A percentile compares a stretch with the other conserved stretches of the same genome.
Evolutionary conservation across 2,113 vertebrate species (phyloP).

Genomic region (Paramormyrops kingsleyae): DNA sequence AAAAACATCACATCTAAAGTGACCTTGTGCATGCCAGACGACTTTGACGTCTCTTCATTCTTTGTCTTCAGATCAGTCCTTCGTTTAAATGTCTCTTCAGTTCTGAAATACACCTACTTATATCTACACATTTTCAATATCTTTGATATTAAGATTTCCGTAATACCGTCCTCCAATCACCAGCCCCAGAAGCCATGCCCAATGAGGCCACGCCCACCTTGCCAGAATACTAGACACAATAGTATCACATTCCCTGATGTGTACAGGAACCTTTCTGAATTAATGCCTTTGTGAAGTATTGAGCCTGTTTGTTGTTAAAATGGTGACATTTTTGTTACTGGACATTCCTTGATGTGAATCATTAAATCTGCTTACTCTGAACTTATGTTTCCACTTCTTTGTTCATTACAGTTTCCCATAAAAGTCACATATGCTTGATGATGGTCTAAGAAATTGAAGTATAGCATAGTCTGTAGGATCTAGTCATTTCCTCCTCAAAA

Average conservation of each 20-base stretch:
- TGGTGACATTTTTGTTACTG: neutral
- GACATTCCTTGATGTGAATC: neutral
- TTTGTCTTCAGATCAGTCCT: neutral
- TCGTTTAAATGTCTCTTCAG: neutral
- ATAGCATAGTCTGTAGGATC: neutral
- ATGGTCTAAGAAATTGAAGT: neutral
- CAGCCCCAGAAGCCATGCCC: neutral
- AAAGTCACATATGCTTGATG: neutral
- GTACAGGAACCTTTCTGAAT: neutral
- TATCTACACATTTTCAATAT: neutral
- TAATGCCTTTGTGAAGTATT: neutral
- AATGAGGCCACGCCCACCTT: neutral
- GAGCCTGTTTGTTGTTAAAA: neutral
- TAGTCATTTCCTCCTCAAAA: neutral
- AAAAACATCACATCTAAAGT: neutral
- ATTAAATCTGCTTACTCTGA: neutral
- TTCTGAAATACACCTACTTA: neutral
- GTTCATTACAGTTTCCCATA: neutral
- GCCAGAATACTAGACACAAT: neutral
- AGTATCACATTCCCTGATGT: neutral
- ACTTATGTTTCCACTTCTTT: neutral
- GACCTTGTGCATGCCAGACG: neutral
- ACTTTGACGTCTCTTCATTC: neutral
- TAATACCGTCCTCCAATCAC: neutral
- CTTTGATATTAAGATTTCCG: neutral